A percentile compares a stretch with the other conserved stretches of the same genome.
These are phyloP conservation scores for Sporophila hypoxantha DNA, from an alignment of 2,113 vertebrate genomes.

Conservation along the genomic window DNA sequence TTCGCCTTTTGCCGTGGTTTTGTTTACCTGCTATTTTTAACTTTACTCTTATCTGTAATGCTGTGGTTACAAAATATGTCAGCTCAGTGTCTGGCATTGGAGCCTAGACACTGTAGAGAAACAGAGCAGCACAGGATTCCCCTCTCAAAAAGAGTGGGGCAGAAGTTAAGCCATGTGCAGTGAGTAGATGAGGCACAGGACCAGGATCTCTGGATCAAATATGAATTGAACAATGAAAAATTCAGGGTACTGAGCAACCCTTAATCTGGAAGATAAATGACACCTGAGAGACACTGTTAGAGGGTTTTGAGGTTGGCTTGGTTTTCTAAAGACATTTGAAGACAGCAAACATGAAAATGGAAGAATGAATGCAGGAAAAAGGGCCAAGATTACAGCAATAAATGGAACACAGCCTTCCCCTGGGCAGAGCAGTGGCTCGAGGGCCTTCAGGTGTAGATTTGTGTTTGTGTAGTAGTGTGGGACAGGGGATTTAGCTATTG, in stretches of 20 bases:
- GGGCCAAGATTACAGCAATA: background rate
- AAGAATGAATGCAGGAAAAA: background rate
- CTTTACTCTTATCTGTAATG: background rate
- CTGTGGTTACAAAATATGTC: background rate
- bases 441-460: background rate
- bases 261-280: background rate
- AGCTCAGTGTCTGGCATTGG: background rate
- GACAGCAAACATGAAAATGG: background rate
- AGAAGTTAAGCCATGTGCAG: background rate
- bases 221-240: background rate
- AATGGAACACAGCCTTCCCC: background rate
- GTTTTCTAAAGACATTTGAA: background rate
- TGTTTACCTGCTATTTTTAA: conserved; percentile 1
- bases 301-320: background rate
- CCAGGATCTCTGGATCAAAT: background rate
- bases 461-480: background rate
- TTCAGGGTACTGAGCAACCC: background rate
- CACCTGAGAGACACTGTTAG: background rate
- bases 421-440: background rate
- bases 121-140: background rate
- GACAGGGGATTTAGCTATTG: background rate
- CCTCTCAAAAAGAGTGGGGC: background rate
- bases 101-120: background rate
- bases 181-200: background rate
- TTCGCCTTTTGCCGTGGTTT: background rate